Conservation (phyloP, 2,797 vertebrate species). For the Hybognathus amarus region DNA sequence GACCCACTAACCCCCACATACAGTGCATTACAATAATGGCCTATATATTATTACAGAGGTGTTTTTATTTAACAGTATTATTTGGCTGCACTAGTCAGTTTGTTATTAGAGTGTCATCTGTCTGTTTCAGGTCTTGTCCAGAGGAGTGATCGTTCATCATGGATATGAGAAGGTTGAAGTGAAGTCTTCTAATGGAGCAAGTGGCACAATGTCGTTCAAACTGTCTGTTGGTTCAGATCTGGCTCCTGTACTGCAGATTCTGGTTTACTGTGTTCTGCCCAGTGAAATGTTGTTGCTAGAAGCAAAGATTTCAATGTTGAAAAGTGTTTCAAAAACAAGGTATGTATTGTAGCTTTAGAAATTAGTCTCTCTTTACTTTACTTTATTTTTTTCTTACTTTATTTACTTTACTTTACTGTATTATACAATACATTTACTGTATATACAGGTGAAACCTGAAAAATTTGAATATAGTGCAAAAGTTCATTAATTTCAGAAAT, state of each 20-base stretch:
- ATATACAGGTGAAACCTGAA: no score
- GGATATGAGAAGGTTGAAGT: conserved; percentile 51
- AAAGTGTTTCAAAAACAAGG: conserved; percentile 71
- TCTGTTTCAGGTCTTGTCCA: conserved; percentile 51
- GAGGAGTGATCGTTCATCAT: conserved; percentile 51
- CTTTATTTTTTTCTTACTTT: no score
- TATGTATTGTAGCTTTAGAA: neutral
- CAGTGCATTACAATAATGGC: no score
- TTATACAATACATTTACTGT: no score
- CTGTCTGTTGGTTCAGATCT: conserved; percentile 64
- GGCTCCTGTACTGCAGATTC: conserved; percentile 69
- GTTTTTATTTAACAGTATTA: neutral
- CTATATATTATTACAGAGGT: neutral
- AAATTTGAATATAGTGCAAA: no score
- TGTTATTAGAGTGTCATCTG: neutral
- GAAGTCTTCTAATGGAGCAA: conserved; percentile 1
- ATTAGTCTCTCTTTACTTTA: neutral
- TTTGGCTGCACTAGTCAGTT: neutral
- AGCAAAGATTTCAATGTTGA: conserved; percentile 64
- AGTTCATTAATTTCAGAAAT: no score
- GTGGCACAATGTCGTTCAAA: conserved; percentile 59
- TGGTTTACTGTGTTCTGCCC: conserved; percentile 68
- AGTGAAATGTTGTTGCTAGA: conserved; percentile 69
- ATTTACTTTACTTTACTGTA: no score
- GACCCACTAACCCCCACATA: no score